Evolutionary conservation across 2,797 vertebrate genomes (phyloP).

Genomic region (Pseudocheirus occidentalis): DNA sequence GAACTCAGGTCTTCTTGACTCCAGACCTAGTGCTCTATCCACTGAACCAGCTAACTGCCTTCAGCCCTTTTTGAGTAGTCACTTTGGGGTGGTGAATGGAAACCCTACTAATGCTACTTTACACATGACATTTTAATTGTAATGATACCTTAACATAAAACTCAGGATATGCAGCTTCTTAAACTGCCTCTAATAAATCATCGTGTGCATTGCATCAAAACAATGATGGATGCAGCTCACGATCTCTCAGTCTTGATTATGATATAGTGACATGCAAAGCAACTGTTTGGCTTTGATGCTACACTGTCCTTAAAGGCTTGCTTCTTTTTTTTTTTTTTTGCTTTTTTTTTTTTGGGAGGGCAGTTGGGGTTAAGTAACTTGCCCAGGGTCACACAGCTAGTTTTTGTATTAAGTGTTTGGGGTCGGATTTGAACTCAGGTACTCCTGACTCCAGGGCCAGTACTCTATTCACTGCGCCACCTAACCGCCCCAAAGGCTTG

Average conservation of each 20-base stretch:
- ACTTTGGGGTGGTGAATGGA: not conserved
- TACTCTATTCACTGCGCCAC: no score
- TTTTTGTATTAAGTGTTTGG: no score
- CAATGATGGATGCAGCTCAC: not conserved
- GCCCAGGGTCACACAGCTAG: no score
- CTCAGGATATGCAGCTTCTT: not conserved
- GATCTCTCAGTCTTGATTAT: not conserved
- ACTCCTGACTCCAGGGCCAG: no score
- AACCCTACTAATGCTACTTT: not conserved
- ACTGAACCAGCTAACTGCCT: not conserved
- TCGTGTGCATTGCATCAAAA: not conserved
- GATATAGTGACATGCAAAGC: not conserved
- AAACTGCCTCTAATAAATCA: not conserved
- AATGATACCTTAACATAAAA: not conserved
- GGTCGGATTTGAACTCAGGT: no score
- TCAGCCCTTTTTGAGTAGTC: not conserved
- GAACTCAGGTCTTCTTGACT: not conserved
- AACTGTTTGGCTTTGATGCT: not conserved
- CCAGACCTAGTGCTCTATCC: not conserved
- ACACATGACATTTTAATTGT: not conserved
- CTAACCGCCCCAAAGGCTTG: no score
- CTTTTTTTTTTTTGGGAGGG: no score
- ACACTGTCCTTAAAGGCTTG: not conserved
- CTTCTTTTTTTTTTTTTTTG: no score
- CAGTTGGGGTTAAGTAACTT: no score